Evolutionary conservation across 2,888 invertebrate species (phyloP).

Genomic region (Gari tellinella): DNA sequence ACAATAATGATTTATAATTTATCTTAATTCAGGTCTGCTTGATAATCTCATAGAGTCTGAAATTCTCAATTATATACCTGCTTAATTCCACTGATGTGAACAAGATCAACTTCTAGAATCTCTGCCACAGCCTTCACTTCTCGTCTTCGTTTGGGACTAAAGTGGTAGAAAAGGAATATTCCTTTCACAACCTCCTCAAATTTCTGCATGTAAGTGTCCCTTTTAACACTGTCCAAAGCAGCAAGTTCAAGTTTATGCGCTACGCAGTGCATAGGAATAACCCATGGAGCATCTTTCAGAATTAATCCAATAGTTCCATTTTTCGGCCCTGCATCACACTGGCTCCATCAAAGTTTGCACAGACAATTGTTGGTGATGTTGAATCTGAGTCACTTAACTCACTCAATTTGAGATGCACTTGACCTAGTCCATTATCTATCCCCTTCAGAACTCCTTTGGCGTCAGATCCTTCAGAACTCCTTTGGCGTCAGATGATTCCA

Average conservation of each 20-base stretch:
- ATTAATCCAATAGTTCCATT: constrained; percentile 21
- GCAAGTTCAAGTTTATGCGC: constrained; percentile 20
- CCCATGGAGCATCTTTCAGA: constrained; percentile 1
- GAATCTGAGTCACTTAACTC: no score
- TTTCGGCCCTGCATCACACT: constrained; percentile 29
- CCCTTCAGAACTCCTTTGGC: no score
- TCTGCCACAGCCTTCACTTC: constrained; percentile 23
- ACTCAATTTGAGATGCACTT: neutral
- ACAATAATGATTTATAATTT: no score
- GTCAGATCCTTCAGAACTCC: no score
- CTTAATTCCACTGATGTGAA: constrained; percentile 25
- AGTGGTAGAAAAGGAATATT: constrained; percentile 17
- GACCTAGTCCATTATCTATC: no score
- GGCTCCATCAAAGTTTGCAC: constrained; percentile 26
- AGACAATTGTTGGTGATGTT: constrained; percentile 31
- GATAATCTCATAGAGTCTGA: no score
- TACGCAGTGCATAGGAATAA: constrained; percentile 9
- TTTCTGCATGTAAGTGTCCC: constrained; percentile 5
- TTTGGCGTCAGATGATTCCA: no score
- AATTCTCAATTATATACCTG: no score
- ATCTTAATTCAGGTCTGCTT: no score
- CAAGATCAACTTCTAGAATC: constrained; percentile 13
- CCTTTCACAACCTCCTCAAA: constrained; percentile 20
- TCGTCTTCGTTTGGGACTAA: constrained; percentile 21
- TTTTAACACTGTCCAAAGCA: constrained; percentile 14